Conservation (phyloP, 2,888 invertebrate species). For the Sabatieria punctata region DNA sequence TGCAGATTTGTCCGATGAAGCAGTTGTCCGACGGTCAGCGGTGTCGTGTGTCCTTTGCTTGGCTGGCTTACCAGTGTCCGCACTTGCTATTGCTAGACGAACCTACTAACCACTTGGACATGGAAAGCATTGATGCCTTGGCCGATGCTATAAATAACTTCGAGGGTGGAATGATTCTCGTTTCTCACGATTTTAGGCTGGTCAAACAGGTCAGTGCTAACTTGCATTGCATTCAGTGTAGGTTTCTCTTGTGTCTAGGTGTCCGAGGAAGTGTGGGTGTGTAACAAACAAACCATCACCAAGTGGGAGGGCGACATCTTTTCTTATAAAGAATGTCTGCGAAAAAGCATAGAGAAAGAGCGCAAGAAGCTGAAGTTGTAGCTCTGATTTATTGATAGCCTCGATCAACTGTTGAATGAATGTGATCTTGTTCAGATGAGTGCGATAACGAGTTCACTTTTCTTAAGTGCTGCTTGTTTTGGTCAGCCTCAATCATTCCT, state of each 20-base stretch:
- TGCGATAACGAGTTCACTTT: too few species aligned
- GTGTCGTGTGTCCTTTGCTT: slow-evolving; percentile 95
- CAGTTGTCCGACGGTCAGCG: slow-evolving; percentile 93
- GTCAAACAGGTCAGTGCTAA: slow-evolving; percentile 67
- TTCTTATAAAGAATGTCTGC: slow-evolving; percentile 83
- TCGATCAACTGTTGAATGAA: too few species aligned
- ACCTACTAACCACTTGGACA: slow-evolving; percentile 86
- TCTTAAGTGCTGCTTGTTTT: too few species aligned
- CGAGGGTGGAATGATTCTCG: slow-evolving; percentile 93
- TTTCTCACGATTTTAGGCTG: slow-evolving; percentile 97
- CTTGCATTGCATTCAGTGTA: too few species aligned
- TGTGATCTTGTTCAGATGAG: too few species aligned
- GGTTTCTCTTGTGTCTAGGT: slow-evolving; percentile 60
- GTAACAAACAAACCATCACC: slow-evolving; percentile 81
- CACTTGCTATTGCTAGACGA: slow-evolving; percentile 60
- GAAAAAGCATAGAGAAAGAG: slow-evolving; percentile 64
- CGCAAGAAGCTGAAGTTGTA: too few species aligned
- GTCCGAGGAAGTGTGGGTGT: slow-evolving; percentile 97
- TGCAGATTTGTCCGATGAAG: slow-evolving; percentile 70
- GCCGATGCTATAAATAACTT: slow-evolving; percentile 95
- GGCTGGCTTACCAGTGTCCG: slow-evolving; percentile 91
- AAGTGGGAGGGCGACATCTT: slow-evolving; percentile 94
- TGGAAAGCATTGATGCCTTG: slow-evolving; percentile 67
- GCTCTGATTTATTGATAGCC: too few species aligned
- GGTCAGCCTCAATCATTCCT: too few species aligned